These are phyloP conservation scores for Nannobrachium achirus DNA, from an alignment of 2,113 vertebrate genomes.

Conservation along the genomic window DNA sequence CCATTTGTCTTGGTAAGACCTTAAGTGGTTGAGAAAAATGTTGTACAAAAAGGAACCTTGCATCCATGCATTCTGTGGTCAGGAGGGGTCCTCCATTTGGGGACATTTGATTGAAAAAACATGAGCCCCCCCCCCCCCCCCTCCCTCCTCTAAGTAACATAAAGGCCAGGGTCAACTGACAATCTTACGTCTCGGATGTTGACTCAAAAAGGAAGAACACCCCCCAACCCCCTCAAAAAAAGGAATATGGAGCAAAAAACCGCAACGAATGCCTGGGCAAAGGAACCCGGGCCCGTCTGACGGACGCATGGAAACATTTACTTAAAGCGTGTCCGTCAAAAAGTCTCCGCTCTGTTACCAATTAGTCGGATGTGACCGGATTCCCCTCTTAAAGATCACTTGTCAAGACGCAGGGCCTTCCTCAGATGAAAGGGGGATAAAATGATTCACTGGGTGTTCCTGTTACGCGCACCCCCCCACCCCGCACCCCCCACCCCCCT, in stretches of 20 bases:
- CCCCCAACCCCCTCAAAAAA: constrained; percentile 48
- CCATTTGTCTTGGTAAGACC: too few species aligned
- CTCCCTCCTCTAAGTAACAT: constrained; percentile 20
- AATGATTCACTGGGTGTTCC: constrained; percentile 43
- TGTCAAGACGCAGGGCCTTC: constrained; percentile 27
- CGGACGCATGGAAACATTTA: constrained; percentile 75
- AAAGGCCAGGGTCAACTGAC: constrained; percentile 54
- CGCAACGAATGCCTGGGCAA: constrained; percentile 58
- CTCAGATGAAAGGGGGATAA: constrained; percentile 36
- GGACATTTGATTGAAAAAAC: constrained; percentile 62
- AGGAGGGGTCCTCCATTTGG: constrained; percentile 38
- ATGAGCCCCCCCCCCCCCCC: constrained; percentile 22
- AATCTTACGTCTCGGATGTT: constrained; percentile 53
- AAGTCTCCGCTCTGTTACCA: constrained; percentile 63
- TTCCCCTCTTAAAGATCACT: constrained; percentile 46
- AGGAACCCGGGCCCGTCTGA: constrained; percentile 46
- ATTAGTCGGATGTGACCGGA: constrained; percentile 61
- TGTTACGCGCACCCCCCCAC: constrained; percentile 18
- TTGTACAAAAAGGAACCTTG: too few species aligned
- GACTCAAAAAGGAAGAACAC: constrained; percentile 66
- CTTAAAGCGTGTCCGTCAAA: constrained; percentile 74
- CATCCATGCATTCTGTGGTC: constrained; percentile 34
- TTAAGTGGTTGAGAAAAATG: too few species aligned
- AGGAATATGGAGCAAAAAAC: constrained; percentile 51
- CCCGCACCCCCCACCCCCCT: too few species aligned